Percentiles rank a stretch among this genome's conserved stretches.
phyloP scores from a whole-genome alignment of 2,113 vertebrate species.

The Echinops telfairi region DNA sequence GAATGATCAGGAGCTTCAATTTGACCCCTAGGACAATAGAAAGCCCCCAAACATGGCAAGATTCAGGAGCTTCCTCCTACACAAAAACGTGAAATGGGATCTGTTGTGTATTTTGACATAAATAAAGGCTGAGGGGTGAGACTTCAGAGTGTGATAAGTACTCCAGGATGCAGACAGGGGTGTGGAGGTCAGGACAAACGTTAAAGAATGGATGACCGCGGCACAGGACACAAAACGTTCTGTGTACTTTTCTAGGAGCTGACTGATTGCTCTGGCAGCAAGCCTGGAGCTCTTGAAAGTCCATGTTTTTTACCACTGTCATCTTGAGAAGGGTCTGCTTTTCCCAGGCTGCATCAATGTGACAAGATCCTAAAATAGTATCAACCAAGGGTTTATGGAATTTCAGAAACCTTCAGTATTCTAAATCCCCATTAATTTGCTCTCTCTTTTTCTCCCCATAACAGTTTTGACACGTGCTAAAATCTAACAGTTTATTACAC shows the following conservation, averaged over 20 bases:
- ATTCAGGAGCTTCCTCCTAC: neutral
- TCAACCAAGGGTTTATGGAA: neutral
- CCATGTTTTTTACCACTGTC: too few species aligned
- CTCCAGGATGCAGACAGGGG: neutral
- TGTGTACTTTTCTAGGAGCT: slow-evolving; percentile 3
- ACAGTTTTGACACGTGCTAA: neutral
- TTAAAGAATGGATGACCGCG: neutral
- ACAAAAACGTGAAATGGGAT: neutral
- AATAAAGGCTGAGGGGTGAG: neutral
- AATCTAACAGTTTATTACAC: neutral
- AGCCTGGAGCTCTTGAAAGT: neutral
- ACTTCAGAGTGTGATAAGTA: neutral
- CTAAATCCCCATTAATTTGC: neutral
- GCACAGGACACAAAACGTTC: neutral
- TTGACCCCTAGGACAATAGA: neutral
- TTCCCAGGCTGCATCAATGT: slow-evolving; percentile 10
- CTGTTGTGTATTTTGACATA: neutral
- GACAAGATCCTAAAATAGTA: neutral
- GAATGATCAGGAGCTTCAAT: neutral
- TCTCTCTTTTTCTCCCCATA: neutral
- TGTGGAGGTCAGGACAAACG: neutral
- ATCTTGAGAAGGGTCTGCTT: neutral
- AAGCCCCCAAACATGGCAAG: neutral
- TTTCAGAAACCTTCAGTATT: neutral
- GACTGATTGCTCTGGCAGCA: neutral